Conservation (phyloP, 2,888 invertebrate species). For the Anticlea derivata region DNA sequence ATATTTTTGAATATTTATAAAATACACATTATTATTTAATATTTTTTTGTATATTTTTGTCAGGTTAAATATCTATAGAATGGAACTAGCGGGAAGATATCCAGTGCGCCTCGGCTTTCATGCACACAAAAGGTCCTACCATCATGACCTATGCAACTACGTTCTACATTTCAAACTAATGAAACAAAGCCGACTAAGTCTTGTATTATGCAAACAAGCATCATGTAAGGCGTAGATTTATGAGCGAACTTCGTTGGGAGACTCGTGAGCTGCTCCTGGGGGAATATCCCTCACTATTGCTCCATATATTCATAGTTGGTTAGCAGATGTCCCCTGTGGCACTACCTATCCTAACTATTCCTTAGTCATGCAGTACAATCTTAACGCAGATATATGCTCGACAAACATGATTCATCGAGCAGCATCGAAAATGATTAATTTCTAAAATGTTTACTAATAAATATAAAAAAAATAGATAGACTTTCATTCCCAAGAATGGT, state of each 20-base stretch:
- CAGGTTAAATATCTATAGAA: too few relatives aligned
- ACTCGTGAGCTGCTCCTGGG: constrained; percentile 67
- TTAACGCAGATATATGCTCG: too few relatives aligned
- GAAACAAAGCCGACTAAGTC: constrained; percentile 77
- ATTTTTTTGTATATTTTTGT: too few relatives aligned
- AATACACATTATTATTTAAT: too few relatives aligned
- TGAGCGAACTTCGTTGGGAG: constrained; percentile 77
- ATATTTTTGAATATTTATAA: too few relatives aligned
- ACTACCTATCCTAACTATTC: constrained; percentile 16
- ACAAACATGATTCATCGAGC: too few relatives aligned
- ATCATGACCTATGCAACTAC: constrained; percentile 12
- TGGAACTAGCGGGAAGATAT: too few relatives aligned
- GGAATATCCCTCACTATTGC: constrained; percentile 64
- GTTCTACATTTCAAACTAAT: constrained; percentile 58
- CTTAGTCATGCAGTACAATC: background rate
- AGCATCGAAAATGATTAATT: too few relatives aligned
- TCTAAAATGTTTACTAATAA: too few relatives aligned
- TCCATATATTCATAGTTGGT: constrained; percentile 77
- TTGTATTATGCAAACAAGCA: constrained; percentile 83
- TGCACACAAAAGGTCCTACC: background rate
- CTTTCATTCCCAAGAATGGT: too few relatives aligned
- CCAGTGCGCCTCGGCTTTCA: background rate
- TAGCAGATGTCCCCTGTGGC: constrained; percentile 40
- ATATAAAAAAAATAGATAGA: too few relatives aligned
- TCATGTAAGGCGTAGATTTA: constrained; percentile 82